Evolutionary conservation across 2,113 vertebrate species (phyloP).

Genomic region (Gobio gobio): DNA sequence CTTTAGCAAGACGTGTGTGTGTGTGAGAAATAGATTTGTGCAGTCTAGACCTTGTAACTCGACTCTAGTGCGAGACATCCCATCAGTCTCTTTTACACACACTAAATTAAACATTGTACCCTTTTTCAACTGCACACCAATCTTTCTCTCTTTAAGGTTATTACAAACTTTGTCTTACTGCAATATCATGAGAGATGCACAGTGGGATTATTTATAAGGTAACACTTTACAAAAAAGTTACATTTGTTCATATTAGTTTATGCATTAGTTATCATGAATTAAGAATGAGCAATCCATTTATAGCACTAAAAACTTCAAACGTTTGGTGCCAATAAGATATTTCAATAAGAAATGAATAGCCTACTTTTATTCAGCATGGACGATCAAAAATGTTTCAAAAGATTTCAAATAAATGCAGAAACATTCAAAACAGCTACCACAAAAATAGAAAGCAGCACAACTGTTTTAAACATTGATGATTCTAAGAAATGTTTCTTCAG

Average conservation of each 20-base stretch:
- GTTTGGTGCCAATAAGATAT: no score
- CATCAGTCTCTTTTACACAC: constrained; percentile 1
- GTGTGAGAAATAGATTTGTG: constrained; percentile 12
- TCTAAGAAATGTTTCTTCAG: background rate
- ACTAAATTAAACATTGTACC: background rate
- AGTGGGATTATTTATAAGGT: background rate
- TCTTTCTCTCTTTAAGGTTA: background rate
- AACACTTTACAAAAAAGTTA: background rate
- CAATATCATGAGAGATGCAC: background rate
- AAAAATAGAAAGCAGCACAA: background rate
- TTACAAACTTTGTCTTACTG: background rate
- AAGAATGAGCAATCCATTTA: background rate
- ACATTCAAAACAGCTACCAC: background rate
- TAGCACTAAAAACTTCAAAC: no score
- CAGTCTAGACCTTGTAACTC: constrained; percentile 31
- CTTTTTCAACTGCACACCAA: background rate
- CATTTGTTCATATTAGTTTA: background rate
- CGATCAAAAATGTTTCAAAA: background rate
- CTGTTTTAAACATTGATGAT: background rate
- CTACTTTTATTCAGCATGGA: no score
- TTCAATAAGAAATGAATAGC: no score
- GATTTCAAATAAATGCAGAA: no score
- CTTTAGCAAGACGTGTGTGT: constrained; percentile 18
- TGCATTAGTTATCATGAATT: background rate
- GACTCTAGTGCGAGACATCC: constrained; percentile 17